A percentile compares a stretch with the other conserved stretches of the same genome.
Conservation (phyloP, 2,797 vertebrate genomes). For the Sphenopsis melanotis region DNA sequence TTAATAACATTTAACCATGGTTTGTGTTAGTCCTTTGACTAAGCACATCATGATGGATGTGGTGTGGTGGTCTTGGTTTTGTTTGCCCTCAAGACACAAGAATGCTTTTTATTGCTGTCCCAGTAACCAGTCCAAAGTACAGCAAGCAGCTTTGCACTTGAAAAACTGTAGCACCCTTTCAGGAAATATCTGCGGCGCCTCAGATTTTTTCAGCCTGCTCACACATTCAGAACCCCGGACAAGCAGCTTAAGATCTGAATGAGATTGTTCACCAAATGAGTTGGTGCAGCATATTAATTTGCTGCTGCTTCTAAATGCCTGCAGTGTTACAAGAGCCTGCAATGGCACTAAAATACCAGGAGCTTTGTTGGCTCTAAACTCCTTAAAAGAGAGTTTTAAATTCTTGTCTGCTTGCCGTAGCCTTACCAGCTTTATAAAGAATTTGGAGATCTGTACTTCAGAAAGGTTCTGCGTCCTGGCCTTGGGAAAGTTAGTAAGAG, state of each 20-base stretch:
- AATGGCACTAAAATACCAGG: conserved; percentile 43
- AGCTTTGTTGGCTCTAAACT: conserved; percentile 60
- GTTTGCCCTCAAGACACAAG: background rate
- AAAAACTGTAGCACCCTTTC: conserved; percentile 48
- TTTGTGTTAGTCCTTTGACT: background rate
- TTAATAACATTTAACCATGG: background rate
- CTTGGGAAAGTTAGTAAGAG: background rate
- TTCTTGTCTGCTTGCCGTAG: conserved; percentile 32
- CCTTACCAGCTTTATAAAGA: conserved; percentile 34
- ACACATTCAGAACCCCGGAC: conserved; percentile 45
- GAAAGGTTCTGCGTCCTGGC: background rate
- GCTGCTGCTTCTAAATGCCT: conserved; percentile 40
- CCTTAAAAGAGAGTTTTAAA: conserved; percentile 55
- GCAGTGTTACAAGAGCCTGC: conserved; percentile 53
- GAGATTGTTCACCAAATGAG: conserved; percentile 47
- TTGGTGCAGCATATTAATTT: conserved; percentile 36
- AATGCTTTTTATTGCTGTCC: background rate
- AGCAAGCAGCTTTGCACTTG: conserved; percentile 28
- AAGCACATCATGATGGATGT: background rate
- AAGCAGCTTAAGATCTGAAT: conserved; percentile 38
- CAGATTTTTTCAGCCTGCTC: conserved; percentile 26
- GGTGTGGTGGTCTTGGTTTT: background rate
- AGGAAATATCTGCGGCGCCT: conserved; percentile 7
- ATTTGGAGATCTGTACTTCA: background rate
- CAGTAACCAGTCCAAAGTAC: background rate